Percentiles rank a stretch among this genome's conserved stretches.
These are phyloP conservation scores for Glaucopsyche alexis DNA, from an alignment of 2,888 invertebrate genomes.

Conservation along the genomic window DNA sequence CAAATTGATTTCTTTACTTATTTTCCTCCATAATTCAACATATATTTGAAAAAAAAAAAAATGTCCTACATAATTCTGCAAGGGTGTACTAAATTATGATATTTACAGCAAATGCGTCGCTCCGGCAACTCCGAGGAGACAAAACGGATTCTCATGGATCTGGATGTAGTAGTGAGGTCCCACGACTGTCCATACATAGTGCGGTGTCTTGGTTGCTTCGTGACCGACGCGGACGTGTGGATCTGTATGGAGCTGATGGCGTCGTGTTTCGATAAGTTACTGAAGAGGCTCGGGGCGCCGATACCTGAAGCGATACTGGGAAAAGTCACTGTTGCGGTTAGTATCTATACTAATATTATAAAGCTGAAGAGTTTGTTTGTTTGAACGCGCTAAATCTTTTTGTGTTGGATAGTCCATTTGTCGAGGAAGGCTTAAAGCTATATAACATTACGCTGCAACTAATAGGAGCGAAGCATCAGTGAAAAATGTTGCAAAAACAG, in stretches of 20 bases:
- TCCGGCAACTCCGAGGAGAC: slow-evolving; percentile 98
- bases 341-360: too few species aligned
- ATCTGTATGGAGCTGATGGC: slow-evolving; percentile 99
- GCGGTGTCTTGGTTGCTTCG: slow-evolving; percentile 98
- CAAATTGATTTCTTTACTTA: too few species aligned
- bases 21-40: too few species aligned
- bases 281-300: slow-evolving; percentile 91
- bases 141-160: slow-evolving; percentile 98
- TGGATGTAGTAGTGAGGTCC: slow-evolving; percentile 98
- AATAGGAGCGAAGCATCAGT: too few species aligned
- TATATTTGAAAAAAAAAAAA: too few species aligned
- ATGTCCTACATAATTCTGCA: too few species aligned
- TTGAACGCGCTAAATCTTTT: too few species aligned
- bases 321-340: slow-evolving; percentile 97
- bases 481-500: too few species aligned
- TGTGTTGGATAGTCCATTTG: too few species aligned
- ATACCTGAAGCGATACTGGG: slow-evolving; percentile 98
- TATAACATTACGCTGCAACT: too few species aligned
- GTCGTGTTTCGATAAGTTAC: slow-evolving; percentile 97
- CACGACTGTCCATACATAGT: slow-evolving; percentile 98
- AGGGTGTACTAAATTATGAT: neutral
- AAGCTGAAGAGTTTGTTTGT: too few species aligned
- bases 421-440: too few species aligned
- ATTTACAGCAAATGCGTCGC: slow-evolving; percentile 93
- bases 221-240: slow-evolving; percentile 98